Percentiles rank a stretch among this genome's conserved stretches.
phyloP scores from a whole-genome alignment of 2,113 vertebrate genomes.

The Toxotes chatareus region DNA sequence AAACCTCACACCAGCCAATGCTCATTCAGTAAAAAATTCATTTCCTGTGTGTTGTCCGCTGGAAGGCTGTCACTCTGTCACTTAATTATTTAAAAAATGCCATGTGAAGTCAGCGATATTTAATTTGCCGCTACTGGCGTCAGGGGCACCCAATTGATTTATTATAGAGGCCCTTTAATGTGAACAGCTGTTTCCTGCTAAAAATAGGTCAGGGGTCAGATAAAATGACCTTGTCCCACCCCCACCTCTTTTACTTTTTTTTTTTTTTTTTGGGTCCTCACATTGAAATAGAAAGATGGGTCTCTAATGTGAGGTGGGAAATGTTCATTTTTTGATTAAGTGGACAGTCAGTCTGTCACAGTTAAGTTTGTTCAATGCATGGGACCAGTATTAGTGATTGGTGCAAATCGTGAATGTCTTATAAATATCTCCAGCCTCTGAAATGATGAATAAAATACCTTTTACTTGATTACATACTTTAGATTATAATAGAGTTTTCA shows the following conservation, averaged over 20 bases:
- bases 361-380: not conserved
- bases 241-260: slow-evolving; percentile 12
- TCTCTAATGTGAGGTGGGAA: slow-evolving; percentile 6
- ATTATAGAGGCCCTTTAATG: slow-evolving; percentile 76
- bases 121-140: slow-evolving; percentile 75
- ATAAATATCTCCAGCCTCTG: not conserved
- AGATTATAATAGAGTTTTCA: slow-evolving; percentile 4
- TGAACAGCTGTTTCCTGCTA: slow-evolving; percentile 83
- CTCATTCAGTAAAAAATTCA: slow-evolving; percentile 70
- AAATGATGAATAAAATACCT: not conserved
- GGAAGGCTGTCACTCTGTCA: slow-evolving; percentile 57
- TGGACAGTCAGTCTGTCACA: slow-evolving; percentile 11
- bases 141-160: slow-evolving; percentile 74
- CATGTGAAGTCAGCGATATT: slow-evolving; percentile 80
- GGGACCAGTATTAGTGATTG: not conserved
- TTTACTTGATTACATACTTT: slow-evolving; percentile 15
- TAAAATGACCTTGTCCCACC: slow-evolving; percentile 68
- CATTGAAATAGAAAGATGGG: slow-evolving; percentile 46
- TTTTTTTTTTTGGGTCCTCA: not conserved
- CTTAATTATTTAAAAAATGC: slow-evolving; percentile 83
- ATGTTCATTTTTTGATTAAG: slow-evolving; percentile 33
- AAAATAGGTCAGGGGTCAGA: slow-evolving; percentile 80
- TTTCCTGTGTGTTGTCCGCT: slow-evolving; percentile 67
- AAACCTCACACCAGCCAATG: slow-evolving; percentile 68
- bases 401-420: not conserved